Percentiles rank a stretch among this genome's conserved stretches.
Conservation (phyloP, 2,797 vertebrate genomes). For the Onychomys arenicola region DNA sequence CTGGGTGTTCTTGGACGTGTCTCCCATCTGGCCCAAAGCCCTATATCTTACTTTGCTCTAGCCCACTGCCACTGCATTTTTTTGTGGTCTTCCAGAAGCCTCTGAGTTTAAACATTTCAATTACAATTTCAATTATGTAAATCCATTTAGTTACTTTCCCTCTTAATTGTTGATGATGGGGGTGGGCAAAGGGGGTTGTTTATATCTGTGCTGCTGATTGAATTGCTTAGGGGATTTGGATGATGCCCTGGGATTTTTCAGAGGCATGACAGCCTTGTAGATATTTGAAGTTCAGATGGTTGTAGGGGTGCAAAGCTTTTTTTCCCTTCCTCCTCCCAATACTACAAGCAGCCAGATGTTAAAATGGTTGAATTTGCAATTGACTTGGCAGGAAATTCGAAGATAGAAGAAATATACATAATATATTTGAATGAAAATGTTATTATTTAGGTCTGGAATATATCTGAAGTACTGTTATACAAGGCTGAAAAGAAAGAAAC, state of each 20-base stretch:
- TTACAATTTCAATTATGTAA: slow-evolving; percentile 78
- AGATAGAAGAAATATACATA: neutral
- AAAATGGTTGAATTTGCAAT: neutral
- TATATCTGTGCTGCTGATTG: slow-evolving; percentile 74
- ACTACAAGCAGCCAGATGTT: neutral
- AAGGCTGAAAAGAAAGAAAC: slow-evolving; percentile 30
- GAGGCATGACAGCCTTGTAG: fast-evolving
- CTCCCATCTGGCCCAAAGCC: slow-evolving; percentile 47
- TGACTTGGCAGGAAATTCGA: slow-evolving; percentile 1
- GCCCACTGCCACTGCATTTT: neutral
- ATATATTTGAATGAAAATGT: slow-evolving; percentile 31
- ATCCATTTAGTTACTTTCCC: slow-evolving; percentile 81
- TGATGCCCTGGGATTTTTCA: slow-evolving; percentile 44
- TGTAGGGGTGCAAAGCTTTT: neutral
- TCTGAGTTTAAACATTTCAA: slow-evolving; percentile 65
- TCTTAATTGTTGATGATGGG: slow-evolving; percentile 80
- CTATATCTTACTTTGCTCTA: neutral
- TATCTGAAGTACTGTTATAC: neutral
- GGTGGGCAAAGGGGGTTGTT: slow-evolving; percentile 75
- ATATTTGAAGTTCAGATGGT: neutral
- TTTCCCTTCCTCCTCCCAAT: neutral
- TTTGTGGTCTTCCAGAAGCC: slow-evolving; percentile 64
- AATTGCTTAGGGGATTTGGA: slow-evolving; percentile 71
- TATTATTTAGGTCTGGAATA: neutral
- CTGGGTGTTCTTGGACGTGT: slow-evolving; percentile 41